Conservation (phyloP, 2,113 vertebrate genomes). For the Tringa solitaria region DNA sequence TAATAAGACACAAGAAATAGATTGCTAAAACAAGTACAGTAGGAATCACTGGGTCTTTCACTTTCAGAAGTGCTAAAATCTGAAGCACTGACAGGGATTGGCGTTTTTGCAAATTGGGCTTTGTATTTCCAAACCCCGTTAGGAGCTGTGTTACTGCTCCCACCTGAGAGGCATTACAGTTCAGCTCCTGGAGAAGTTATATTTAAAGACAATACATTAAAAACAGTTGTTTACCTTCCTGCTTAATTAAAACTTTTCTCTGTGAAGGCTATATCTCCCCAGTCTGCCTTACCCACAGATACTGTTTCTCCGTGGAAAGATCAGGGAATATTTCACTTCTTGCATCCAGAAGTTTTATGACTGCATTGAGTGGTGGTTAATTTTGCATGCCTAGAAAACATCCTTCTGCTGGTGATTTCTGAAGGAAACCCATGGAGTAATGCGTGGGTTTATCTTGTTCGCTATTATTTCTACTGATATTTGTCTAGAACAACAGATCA, state of each 20-base stretch:
- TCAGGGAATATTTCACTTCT: neutral
- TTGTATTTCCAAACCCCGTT: neutral
- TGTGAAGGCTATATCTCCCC: neutral
- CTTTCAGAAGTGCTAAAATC: neutral
- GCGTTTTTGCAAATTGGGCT: neutral
- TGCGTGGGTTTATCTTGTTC: constrained; percentile 15
- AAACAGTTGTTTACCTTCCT: constrained; percentile 11
- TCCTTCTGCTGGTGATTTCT: constrained; percentile 24
- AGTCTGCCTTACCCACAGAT: neutral
- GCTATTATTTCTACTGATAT: constrained; percentile 8
- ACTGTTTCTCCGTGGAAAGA: constrained; percentile 26
- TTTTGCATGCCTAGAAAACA: constrained; percentile 18
- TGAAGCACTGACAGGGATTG: neutral
- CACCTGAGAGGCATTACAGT: neutral
- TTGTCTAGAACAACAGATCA: constrained; percentile 24
- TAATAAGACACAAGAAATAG: neutral
- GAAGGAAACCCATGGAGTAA: constrained; percentile 13
- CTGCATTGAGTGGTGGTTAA: neutral
- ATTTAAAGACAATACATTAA: neutral
- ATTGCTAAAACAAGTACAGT: neutral
- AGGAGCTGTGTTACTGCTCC: neutral
- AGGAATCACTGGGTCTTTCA: neutral
- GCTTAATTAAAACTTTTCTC: constrained; percentile 38
- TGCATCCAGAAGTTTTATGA: neutral
- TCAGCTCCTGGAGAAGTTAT: neutral